Evolutionary conservation across 2,888 invertebrate genomes (phyloP).

Genomic region (Ormyrus thymus): DNA sequence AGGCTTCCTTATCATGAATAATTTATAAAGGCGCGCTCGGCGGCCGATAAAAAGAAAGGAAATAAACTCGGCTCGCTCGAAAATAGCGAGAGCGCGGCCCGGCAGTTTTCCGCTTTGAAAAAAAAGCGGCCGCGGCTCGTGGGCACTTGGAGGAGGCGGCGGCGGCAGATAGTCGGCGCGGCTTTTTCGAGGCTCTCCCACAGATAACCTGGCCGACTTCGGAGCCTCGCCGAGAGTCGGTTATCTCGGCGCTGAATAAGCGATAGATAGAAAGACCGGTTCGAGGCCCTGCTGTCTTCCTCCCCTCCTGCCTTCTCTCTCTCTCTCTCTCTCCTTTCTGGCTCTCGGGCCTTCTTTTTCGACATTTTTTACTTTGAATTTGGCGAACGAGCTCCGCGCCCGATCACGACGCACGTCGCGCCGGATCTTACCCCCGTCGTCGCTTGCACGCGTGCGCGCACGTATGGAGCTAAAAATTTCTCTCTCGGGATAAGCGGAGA

Average conservation of each 20-base stretch:
- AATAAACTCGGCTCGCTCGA: not conserved
- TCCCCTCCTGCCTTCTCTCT: not conserved
- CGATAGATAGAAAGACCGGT: constrained; percentile 58
- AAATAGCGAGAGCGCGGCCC: constrained; percentile 34
- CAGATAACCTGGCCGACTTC: constrained; percentile 55
- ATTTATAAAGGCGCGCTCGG: constrained; percentile 45
- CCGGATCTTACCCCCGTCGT: constrained; percentile 18
- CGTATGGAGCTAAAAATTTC: constrained; percentile 40
- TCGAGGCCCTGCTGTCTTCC: constrained; percentile 25
- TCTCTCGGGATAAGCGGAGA: constrained; percentile 12
- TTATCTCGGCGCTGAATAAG: constrained; percentile 56
- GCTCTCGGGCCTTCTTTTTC: constrained; percentile 29
- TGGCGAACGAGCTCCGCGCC: constrained; percentile 52
- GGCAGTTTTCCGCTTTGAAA: constrained; percentile 50
- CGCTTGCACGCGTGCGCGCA: constrained; percentile 44
- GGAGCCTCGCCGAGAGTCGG: constrained; percentile 40
- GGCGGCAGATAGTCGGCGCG: constrained; percentile 31
- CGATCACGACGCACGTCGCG: constrained; percentile 30
- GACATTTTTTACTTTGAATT: constrained; percentile 18
- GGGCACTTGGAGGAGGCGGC: constrained; percentile 16
- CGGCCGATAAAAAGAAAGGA: constrained; percentile 31
- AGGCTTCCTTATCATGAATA: constrained; percentile 56
- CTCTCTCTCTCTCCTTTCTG: constrained; percentile 9
- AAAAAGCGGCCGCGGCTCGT: constrained; percentile 32
- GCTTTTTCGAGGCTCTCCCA: constrained; percentile 51